Base-by-base conservation (phyloP, 2,797 vertebrate species). In the Calcarius lapponicus region DNA sequence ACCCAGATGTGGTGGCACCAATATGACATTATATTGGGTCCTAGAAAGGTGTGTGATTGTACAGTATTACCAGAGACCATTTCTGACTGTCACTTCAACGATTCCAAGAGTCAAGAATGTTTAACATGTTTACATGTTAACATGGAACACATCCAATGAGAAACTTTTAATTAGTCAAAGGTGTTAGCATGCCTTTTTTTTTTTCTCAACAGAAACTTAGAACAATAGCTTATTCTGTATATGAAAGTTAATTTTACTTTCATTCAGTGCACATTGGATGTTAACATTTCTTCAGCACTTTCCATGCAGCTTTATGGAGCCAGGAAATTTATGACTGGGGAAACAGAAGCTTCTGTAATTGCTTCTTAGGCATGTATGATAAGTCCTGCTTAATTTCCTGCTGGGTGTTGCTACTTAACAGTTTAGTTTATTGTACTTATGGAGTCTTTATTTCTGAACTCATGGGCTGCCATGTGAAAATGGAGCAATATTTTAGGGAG, bases 301-400 rank as follows among this genome's bases (percentile, higher is more conserved):
- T 71, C 72, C 25, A 14, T 61, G 36, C 67, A 70, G 47, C 69
- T 93, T 91, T 86, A 91, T 71, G 64, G 51, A 76, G 56, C 64
- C 60, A 66, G 47, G 58, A 88, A 88, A 95, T 88, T 91, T 93
- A 88, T 72, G 72, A 58, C 43, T 40, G 22, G 36, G 70, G 85
- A 96, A 95, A 93, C 90, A 94, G 84, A 91, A 78, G 47, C 79
- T 90, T 88, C 73, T 94, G 88, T 87, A 96, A 94, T 87, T 94
- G 62, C 79, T 66, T 86, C 67, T 93, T 91, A 86, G 42, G 57
- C 53, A 88, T 32, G 62, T 84, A 80, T 95, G 84, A 85, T 94
- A 95, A 89, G 69, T 79, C 86, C 76, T 82, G 75, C 91, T 87
- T 93, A 70, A 94, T 97, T 96, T 97, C 82, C 80, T 96, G 65